phyloP scores from a whole-genome alignment of 2,113 vertebrate genomes.

The Ammodytes dubius region DNA sequence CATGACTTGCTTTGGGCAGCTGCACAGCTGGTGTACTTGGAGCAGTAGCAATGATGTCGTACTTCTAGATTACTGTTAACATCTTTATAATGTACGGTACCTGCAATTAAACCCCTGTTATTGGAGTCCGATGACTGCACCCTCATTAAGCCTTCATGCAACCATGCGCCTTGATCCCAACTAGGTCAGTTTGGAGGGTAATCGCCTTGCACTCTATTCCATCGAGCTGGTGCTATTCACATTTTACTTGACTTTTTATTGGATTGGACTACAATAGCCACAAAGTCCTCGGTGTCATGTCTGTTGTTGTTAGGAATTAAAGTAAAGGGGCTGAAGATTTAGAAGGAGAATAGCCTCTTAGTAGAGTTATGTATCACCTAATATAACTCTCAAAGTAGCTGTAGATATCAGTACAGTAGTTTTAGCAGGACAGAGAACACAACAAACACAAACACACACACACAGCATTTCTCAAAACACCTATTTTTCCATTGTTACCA shows the following conservation, averaged over 20 bases:
- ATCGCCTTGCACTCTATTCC: constrained; percentile 6
- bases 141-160: constrained; percentile 31
- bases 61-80: constrained; percentile 40
- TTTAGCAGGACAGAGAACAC: too few relatives aligned
- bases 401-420: not conserved
- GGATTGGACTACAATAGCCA: not conserved
- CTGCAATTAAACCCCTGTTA: constrained; percentile 32
- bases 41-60: constrained; percentile 13
- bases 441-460: too few relatives aligned
- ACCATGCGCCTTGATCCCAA: constrained; percentile 16
- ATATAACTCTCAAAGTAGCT: constrained; percentile 20
- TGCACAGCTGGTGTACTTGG: constrained; percentile 9
- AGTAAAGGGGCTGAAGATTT: not conserved
- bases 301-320: constrained; percentile 18
- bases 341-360: not conserved
- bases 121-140: constrained; percentile 14
- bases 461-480: constrained; percentile 45
- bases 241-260: constrained; percentile 44
- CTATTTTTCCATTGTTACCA: constrained; percentile 72
- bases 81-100: constrained; percentile 44
- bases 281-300: constrained; percentile 17
- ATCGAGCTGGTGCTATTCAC: constrained; percentile 12
- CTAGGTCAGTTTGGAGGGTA: constrained; percentile 21
- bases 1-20: not conserved
- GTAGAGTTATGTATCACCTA: not conserved